phyloP scores from a whole-genome alignment of 2,888 invertebrate genomes.

The Drosophila barbarae region DNA sequence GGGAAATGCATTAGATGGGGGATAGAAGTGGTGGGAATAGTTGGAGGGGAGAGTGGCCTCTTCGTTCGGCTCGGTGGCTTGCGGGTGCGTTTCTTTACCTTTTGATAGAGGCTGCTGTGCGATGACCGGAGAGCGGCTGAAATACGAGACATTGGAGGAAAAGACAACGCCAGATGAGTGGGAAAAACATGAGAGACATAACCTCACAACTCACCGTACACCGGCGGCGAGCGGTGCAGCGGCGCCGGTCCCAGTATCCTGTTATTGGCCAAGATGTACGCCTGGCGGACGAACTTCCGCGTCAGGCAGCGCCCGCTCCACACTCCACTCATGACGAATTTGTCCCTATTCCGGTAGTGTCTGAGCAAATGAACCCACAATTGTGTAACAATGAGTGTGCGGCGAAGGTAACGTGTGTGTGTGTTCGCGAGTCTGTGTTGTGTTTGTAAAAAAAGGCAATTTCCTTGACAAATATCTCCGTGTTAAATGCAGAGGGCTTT shows the following conservation, averaged over 20 bases:
- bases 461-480: slow-evolving; percentile 53
- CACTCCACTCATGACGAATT: slow-evolving; percentile 69
- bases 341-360: slow-evolving; percentile 12
- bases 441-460: slow-evolving; percentile 26
- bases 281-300: slow-evolving; percentile 69
- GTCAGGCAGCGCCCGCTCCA: slow-evolving; percentile 61
- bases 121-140: slow-evolving; percentile 54
- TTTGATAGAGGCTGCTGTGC: slow-evolving; percentile 73
- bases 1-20: not conserved
- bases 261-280: slow-evolving; percentile 64
- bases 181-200: slow-evolving; percentile 37
- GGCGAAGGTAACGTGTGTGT: slow-evolving; percentile 29
- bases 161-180: not conserved
- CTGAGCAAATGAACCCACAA: slow-evolving; percentile 44
- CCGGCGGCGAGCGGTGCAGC: slow-evolving; percentile 42
- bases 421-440: slow-evolving; percentile 35
- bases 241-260: slow-evolving; percentile 34
- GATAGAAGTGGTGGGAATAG: not conserved
- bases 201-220: slow-evolving; percentile 50
- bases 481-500: slow-evolving; percentile 32
- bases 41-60: slow-evolving; percentile 60
- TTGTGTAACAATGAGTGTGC: slow-evolving; percentile 55
- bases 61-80: slow-evolving; percentile 34
- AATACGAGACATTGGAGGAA: slow-evolving; percentile 2
- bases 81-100: slow-evolving; percentile 73